Percentiles rank a stretch among this genome's conserved stretches.
Conservation (phyloP, 2,888 invertebrate genomes). For the Agrenia bidenticulata region DNA sequence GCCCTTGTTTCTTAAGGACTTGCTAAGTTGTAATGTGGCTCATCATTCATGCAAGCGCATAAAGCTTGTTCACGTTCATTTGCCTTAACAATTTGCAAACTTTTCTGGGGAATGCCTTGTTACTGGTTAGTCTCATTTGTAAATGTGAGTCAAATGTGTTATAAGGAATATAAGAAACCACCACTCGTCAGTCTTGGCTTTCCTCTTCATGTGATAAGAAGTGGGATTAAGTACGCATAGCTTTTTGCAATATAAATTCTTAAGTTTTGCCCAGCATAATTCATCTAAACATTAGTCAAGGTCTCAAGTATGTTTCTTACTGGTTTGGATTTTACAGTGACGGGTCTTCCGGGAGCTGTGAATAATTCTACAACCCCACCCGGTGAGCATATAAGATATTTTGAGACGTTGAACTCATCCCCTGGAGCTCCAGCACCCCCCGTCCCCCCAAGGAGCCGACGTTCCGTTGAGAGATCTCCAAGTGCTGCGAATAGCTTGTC, state of each 20-base stretch:
- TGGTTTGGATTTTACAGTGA: slow-evolving; percentile 13
- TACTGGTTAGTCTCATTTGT: no score
- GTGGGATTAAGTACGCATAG: background rate
- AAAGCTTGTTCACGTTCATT: background rate
- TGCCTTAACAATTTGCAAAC: slow-evolving; percentile 1
- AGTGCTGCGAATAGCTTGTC: slow-evolving; percentile 35
- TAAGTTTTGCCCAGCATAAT: background rate
- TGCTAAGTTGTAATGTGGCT: background rate
- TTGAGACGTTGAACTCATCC: slow-evolving; percentile 10
- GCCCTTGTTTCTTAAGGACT: background rate
- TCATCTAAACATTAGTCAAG: background rate
- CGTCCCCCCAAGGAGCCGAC: slow-evolving; percentile 50
- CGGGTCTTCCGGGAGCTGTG: slow-evolving; percentile 8
- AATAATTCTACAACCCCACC: slow-evolving; percentile 10
- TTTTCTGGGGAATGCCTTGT: no score
- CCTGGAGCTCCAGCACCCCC: slow-evolving; percentile 45
- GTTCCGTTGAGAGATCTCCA: slow-evolving; percentile 43
- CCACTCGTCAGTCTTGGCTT: background rate
- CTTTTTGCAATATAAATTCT: no score
- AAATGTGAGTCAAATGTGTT: no score
- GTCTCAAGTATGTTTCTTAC: background rate
- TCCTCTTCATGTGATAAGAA: background rate
- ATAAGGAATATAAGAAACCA: no score
- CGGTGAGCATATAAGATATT: slow-evolving; percentile 16
- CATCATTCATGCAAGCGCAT: slow-evolving; percentile 7